These are phyloP conservation scores for Falco concolor DNA, from an alignment of 2,797 vertebrate species.

Conservation along the genomic window DNA sequence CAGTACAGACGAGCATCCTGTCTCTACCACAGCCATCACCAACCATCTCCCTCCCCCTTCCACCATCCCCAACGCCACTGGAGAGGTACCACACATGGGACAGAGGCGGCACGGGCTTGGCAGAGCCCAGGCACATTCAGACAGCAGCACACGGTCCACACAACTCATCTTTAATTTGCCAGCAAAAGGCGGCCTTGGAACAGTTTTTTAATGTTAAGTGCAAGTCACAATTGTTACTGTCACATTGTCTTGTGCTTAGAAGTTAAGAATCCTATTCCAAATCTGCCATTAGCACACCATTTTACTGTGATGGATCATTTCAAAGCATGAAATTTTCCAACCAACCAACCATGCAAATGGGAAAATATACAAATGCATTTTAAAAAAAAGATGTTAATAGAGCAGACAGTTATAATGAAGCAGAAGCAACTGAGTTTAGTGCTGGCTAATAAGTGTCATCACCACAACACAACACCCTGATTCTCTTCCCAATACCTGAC, in stretches of 20 bases:
- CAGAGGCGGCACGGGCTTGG: not conserved
- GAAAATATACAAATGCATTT: not conserved
- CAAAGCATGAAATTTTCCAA: not conserved
- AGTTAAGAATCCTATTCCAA: not conserved
- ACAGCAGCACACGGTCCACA: not conserved
- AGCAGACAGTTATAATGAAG: not conserved
- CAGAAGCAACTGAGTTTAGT: not conserved
- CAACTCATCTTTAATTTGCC: not conserved
- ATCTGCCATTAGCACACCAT: not conserved
- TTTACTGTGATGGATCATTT: not conserved
- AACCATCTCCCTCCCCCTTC: not conserved
- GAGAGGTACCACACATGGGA: accelerated
- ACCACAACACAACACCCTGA: not conserved
- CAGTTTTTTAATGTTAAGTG: not conserved
- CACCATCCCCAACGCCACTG: too few relatives aligned
- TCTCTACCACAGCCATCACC: not conserved
- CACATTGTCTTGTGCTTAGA: accelerated
- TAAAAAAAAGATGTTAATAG: not conserved
- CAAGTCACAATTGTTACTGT: not conserved
- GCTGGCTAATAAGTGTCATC: not conserved
- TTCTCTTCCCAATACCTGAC: constrained; percentile 7
- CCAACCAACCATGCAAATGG: not conserved
- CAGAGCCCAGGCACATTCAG: not conserved
- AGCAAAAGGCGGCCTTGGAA: not conserved
- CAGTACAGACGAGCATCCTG: accelerated